Base-by-base conservation (phyloP, 2,113 vertebrate species). In the Salvelinus sp. region DNA sequence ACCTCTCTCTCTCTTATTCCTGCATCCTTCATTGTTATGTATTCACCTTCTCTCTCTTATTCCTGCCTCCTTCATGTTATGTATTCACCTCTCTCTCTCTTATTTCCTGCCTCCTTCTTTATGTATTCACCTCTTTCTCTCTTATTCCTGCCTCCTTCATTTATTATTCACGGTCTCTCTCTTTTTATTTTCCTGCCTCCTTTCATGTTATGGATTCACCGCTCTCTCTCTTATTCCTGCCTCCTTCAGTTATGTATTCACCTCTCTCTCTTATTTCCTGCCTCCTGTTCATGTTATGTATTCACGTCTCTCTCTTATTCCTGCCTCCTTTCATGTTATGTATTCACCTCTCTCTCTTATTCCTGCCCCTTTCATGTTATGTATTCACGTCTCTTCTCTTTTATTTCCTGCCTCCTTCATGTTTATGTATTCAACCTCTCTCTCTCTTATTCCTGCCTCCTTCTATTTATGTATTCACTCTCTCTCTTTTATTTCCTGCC, bases 401-500 rank as follows among this genome's bases (percentile, higher is more conserved):
- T 23, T 23, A 23, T 23, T 33, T 6, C 75, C 44, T 83, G 47
- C 64, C 74, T 78, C 62, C 75, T 14, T 5, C 57, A n/a, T n/a
- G n/a, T 1, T 74, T 84, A 75, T 86, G 76, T 74, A 79, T 75
- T 82, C 50, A 72, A n/a, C 62, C 76, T 63, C 60, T n/a, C n/a
- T 30, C 30, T 30, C 5, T 30, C 2, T 25, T 30, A 30, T 30
- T 30, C 28, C 28, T 30, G 28, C 0, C 28, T 30, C 4, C 4
- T 30, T 30, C n/a, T n/a, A n/a, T n/a, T n/a, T n/a, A n/a, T n/a
- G n/a, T n/a, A n/a, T n/a, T n/a, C n/a, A n/a, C n/a, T n/a, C n/a
- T n/a, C n/a, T n/a, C n/a, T n/a, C n/a, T n/a, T n/a, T n/a, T n/a
- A n/a, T n/a, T n/a, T n/a, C n/a, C n/a, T n/a, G n/a, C n/a, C n/a